Base-by-base conservation (phyloP, 2,888 invertebrate species). In the Apeira syringaria region DNA sequence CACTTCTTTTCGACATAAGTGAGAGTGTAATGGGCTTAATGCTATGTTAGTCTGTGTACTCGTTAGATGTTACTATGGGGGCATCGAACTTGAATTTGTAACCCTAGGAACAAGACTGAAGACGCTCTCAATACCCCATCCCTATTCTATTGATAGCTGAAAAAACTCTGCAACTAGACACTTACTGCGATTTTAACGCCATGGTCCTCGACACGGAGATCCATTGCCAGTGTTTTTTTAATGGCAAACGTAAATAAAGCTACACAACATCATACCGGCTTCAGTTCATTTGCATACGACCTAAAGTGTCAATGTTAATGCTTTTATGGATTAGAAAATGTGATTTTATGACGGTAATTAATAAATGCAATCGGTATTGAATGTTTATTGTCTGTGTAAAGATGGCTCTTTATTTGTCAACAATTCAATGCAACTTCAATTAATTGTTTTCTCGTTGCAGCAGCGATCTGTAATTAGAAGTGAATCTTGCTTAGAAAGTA, bases 221-320 rank as follows among this genome's bases (percentile, higher is more conserved):
- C 5, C 17, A 17, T 52, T 69, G 72, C 64, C 71, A 70, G 47
- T 59, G 62, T 43, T 56, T n/a, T 48, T 58, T 56, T 26, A 26
- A 35, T 26, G 29, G 10, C 13, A 7, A 8, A 11, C 30, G 20
- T 33, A 13, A 17, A 17, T 17, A 17, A 20, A 25, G 7, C 30
- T 38, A 30, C 3, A 18, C 12, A 4, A 27, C n/a, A 6, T 11
- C 18, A 11, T 18, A 43, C 49, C 48, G 35, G 43, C 47, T 50
- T 47, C 42, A 34, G 40, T 30, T 48, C 45, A 65, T 67, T 67
- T 63, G 61, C 64, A 65, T 62, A 58, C 35, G 60, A 58, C 66
- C 66, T 66, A 59, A n/a, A 62, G 55, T 40, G 50, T 45, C 64
- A 64, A 61, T 64, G 67, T 46, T 60, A 56, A 47, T 39, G 42